phyloP scores from a whole-genome alignment of 2,888 invertebrate species.

The Drosophila aldrichi region DNA sequence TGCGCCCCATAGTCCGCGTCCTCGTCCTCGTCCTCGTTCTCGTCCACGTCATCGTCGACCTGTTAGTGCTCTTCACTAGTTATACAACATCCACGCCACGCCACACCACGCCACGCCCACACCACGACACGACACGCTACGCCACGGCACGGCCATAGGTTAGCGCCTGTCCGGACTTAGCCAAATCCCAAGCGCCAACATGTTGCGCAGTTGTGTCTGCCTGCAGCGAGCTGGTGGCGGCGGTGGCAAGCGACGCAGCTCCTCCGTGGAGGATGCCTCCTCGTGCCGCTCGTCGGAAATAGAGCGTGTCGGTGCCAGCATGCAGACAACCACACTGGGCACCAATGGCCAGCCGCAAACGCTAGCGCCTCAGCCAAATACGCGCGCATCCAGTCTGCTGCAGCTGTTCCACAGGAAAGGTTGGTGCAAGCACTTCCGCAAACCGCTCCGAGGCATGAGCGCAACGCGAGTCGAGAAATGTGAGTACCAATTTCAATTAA shows the following conservation, averaged over 20 bases:
- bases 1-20: slow-evolving; percentile 14
- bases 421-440: slow-evolving; percentile 89
- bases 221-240: slow-evolving; percentile 80
- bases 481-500: slow-evolving; percentile 85
- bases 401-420: slow-evolving; percentile 86
- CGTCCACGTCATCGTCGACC: slow-evolving; percentile 35
- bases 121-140: background rate
- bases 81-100: slow-evolving; percentile 33
- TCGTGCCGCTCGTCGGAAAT: slow-evolving; percentile 85
- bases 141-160: slow-evolving; percentile 20
- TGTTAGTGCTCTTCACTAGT: slow-evolving; percentile 36
- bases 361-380: slow-evolving; percentile 52
- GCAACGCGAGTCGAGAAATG: slow-evolving; percentile 92
- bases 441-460: slow-evolving; percentile 88
- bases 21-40: background rate
- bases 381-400: slow-evolving; percentile 81
- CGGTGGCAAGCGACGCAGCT: slow-evolving; percentile 84
- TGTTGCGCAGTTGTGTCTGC: slow-evolving; percentile 85
- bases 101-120: slow-evolving; percentile 1
- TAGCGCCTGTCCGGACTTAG: slow-evolving; percentile 26
- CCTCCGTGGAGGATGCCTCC: slow-evolving; percentile 85
- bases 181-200: slow-evolving; percentile 45
- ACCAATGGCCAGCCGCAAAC: slow-evolving; percentile 67
- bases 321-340: slow-evolving; percentile 62
- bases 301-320: slow-evolving; percentile 83